A percentile compares a stretch with the other conserved stretches of the same genome.
Conservation (phyloP, 1,140 invertebrate species). For the Chrysopa pallens region DNA sequence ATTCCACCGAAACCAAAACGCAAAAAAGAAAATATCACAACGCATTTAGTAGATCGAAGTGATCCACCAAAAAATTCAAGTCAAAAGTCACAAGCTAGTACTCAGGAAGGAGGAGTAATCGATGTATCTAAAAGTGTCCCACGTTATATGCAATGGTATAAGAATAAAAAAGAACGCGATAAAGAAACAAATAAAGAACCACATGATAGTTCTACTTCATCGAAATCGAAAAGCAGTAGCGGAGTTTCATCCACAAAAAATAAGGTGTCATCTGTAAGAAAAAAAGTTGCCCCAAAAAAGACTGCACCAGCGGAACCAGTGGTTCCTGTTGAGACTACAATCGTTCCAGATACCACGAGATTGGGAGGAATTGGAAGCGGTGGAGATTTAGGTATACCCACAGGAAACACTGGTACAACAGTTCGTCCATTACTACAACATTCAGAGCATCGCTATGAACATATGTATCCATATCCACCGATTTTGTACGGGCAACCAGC, state of each 20-base stretch:
- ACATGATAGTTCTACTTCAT: conserved; percentile 22
- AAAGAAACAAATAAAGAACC: conserved; percentile 5
- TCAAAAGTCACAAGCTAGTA: conserved; percentile 3
- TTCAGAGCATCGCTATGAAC: conserved; percentile 56
- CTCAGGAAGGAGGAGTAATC: background rate
- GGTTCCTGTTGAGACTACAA: conserved; percentile 3
- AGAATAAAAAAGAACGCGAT: conserved; percentile 21
- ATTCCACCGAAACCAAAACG: conserved; percentile 1
- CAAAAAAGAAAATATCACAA: conserved; percentile 12
- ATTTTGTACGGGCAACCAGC: conserved; percentile 44
- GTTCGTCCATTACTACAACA: conserved; percentile 52
- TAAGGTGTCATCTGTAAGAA: conserved; percentile 17
- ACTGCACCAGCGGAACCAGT: conserved; percentile 25
- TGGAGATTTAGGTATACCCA: conserved; percentile 16
- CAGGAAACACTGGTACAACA: conserved; percentile 17
- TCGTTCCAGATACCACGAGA: background rate
- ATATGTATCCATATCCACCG: conserved; percentile 32
- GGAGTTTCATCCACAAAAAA: conserved; percentile 13
- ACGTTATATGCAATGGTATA: conserved; percentile 50
- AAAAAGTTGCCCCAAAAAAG: conserved; percentile 24
- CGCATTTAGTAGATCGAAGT: conserved; percentile 13
- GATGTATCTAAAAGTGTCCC: conserved; percentile 28
- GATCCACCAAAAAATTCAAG: conserved; percentile 2
- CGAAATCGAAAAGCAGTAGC: conserved; percentile 25
- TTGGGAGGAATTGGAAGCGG: conserved; percentile 13